Percentiles rank a stretch among this genome's conserved stretches.
Evolutionary conservation across 2,113 vertebrate genomes (phyloP).

Genomic region (Carollia perspicillata): DNA sequence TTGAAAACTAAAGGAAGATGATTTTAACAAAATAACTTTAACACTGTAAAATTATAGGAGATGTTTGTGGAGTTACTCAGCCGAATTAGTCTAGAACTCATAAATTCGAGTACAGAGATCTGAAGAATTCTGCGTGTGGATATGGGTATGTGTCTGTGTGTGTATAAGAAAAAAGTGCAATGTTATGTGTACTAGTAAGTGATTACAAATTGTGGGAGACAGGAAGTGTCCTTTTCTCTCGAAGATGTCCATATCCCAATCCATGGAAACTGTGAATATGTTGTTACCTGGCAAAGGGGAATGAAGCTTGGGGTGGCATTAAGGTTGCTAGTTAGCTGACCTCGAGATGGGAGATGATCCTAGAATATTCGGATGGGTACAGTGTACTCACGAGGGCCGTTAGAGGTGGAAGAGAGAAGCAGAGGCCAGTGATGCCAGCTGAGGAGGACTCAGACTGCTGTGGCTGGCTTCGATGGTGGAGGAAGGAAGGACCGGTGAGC

Average conservation of each 20-base stretch:
- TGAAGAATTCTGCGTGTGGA: not conserved
- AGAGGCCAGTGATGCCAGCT: accelerated
- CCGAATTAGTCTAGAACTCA: conserved; percentile 21
- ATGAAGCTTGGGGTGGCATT: not conserved
- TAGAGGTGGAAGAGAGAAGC: not conserved
- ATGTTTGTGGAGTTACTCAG: not conserved
- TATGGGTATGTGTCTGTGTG: not conserved
- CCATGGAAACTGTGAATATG: not conserved
- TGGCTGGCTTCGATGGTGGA: not conserved
- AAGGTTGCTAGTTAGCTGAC: not conserved
- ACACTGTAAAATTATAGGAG: not conserved
- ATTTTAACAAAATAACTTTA: not conserved
- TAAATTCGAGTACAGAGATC: not conserved
- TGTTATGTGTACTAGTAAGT: not conserved
- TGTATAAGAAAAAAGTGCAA: not conserved
- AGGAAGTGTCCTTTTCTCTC: not conserved
- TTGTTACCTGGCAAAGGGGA: not conserved
- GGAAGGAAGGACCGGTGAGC: not conserved
- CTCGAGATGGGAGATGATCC: not conserved
- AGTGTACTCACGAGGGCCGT: not conserved
- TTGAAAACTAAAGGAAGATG: not conserved
- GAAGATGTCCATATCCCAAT: not conserved
- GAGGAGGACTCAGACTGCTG: too few species aligned
- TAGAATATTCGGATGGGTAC: not conserved
- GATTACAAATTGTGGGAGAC: not conserved